These are phyloP conservation scores for Dasyornis broadbenti DNA, from an alignment of 2,113 vertebrate species.

Conservation along the genomic window DNA sequence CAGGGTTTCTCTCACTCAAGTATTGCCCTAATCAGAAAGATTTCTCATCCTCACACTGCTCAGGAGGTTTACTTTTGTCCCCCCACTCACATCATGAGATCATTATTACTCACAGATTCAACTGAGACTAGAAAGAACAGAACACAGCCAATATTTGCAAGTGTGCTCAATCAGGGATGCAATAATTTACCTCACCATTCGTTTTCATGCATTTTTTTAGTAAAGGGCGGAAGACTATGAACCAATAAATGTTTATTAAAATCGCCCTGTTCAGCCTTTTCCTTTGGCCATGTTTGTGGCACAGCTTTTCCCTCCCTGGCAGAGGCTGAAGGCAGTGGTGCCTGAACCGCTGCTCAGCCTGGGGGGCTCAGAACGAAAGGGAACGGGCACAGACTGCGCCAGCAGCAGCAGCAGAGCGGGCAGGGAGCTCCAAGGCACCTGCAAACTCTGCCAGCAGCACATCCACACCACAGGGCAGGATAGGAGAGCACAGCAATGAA, in stretches of 20 bases:
- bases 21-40: not conserved
- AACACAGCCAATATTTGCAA: slow-evolving; percentile 1
- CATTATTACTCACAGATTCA: slow-evolving; percentile 30
- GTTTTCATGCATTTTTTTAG: not conserved
- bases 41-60: not conserved
- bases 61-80: not conserved
- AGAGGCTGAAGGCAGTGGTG: not conserved
- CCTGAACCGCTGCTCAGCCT: rapidly evolving
- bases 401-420: not conserved
- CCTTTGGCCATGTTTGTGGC: not conserved
- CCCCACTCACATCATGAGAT: not conserved
- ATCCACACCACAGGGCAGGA: not conserved
- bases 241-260: not conserved
- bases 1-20: not conserved
- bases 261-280: not conserved
- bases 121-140: slow-evolving; percentile 54
- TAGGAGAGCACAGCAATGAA: not conserved
- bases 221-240: not conserved
- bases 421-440: not conserved
- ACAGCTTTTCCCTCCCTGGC: not conserved
- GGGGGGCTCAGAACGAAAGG: not conserved
- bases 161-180: not conserved
- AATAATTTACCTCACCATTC: not conserved
- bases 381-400: not conserved
- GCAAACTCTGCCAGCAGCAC: not conserved